Base-by-base conservation (phyloP, 2,888 invertebrate species). In the Carpatolechia fugitivella region DNA sequence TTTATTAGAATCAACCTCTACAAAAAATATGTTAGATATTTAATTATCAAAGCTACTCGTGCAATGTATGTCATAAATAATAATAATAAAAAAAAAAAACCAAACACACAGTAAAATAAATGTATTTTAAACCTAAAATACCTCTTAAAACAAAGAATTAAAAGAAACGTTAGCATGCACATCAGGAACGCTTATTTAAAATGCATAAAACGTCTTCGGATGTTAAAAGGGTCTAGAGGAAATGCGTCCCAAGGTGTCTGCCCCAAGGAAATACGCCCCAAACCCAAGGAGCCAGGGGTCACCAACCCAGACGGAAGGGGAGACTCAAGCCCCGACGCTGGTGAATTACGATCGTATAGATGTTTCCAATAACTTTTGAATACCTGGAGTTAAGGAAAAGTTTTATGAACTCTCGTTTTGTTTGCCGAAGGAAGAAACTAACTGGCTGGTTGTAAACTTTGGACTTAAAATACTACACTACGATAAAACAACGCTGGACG, bases 261-360 rank as follows among this genome's bases (percentile, higher is more conserved):
- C 40, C 18, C 40, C 6, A 40, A 40, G 40, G 40, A 40, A 40
- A 16, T 16, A 5, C 13, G 40, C 24, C 13, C 50, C 24, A 6
- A 52, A 44, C n/a, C n/a, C 38, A 38, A 46, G 30, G 40, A 48
- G 31, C n/a, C 40, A 33, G 24, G 64, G 73, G 71, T 74, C 76
- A 75, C 64, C 61, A 62, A 72, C 71, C 72, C 69, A 70, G 71
- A 73, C 75, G 48, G 64, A 52, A 60, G 64, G 66, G 66, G 52
- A 47, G 56, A 54, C 54, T 2, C 57, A 49, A 60, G 57, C 56
- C 56, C 35, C 49, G 55, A 58, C 54, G 52, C 20, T 44, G 56
- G 55, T 62, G 59, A 59, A 56, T 62, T 58, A 55, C 60, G 52
- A 38, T 48, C 56, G 52, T 1, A 8, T 11, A 49, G 13, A 29